Base-by-base conservation (phyloP, 2,888 invertebrate genomes). In the Tuta absoluta region DNA sequence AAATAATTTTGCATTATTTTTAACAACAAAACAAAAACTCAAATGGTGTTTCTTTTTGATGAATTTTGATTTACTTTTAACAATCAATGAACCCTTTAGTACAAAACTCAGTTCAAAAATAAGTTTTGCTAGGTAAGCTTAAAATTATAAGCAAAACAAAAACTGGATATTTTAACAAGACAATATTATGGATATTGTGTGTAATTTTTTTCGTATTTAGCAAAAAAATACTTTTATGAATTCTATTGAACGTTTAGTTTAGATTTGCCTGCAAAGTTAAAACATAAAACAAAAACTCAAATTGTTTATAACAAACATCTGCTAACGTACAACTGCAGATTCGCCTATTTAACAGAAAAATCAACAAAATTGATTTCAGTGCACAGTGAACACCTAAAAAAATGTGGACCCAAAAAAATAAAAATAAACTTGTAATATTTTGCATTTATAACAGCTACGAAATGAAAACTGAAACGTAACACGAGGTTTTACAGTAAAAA, bases 341-440 rank as follows among this genome's bases (percentile, higher is more conserved):
- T 45, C n/a, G 21, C 11, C 12, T 11, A 4, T 57, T 24, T n/a
- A 57, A 65, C 56, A 56, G 38, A 62, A 12, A 38, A 59, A 51
- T 51, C 21, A 51, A 51, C 51, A 56, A 65, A 59, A 24, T 17
- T 57, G 62, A 62, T 19, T 12, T 51, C 17, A 51, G 28, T 11
- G 12, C 37, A 63, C 59, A 63, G 49, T 65, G 28, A 60, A 62
- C 66, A 68, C 67, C 66, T 69, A 70, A n/a, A 62, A 62, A 21
- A 5, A 51, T 7, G 2, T 41, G 41, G 11, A n/a, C 45, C 17
- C n/a, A 17, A 19, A 19, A 53, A 51, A 21, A 21, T 38, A 33
- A 60, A 17, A 23, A 10, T n/a, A n/a, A n/a, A n/a, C n/a, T n/a
- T 5, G 49, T 49, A 62, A 49, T 33, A 78, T 45, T 45, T 45